A percentile compares a stretch with the other conserved stretches of the same genome.
Evolutionary conservation across 2,888 invertebrate genomes (phyloP).

Genomic region (Nomada flava): DNA sequence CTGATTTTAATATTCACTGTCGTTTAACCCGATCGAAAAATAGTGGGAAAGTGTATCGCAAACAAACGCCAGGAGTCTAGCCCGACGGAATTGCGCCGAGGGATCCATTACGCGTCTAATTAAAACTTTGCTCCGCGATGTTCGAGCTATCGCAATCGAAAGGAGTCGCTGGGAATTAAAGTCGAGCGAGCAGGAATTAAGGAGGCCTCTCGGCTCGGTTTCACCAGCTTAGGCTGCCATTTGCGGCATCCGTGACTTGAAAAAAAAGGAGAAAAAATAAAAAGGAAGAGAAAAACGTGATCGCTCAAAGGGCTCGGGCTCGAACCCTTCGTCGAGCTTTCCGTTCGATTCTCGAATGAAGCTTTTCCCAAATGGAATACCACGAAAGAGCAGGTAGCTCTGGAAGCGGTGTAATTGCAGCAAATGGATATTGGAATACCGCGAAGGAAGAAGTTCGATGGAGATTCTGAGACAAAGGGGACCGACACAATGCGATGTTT

Average conservation of each 20-base stretch:
- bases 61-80: background rate
- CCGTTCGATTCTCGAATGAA: background rate
- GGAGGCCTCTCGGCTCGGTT: conserved; percentile 39
- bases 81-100: background rate
- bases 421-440: conserved; percentile 17
- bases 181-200: conserved; percentile 54
- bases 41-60: background rate
- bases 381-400: background rate
- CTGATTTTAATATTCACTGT: too few species aligned
- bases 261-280: background rate
- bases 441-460: background rate
- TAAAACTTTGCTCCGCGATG: conserved; percentile 55
- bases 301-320: conserved; percentile 12
- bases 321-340: background rate
- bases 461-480: background rate
- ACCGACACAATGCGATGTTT: background rate
- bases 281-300: background rate
- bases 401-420: background rate
- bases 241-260: background rate
- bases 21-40: too few species aligned
- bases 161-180: conserved; percentile 44
- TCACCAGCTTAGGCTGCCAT: conserved; percentile 13
- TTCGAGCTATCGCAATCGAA: background rate
- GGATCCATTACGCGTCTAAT: conserved; percentile 50
- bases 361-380: conserved; percentile 17